These are phyloP conservation scores for Scartelaos histophorus DNA, from an alignment of 2,113 vertebrate species.

Conservation along the genomic window DNA sequence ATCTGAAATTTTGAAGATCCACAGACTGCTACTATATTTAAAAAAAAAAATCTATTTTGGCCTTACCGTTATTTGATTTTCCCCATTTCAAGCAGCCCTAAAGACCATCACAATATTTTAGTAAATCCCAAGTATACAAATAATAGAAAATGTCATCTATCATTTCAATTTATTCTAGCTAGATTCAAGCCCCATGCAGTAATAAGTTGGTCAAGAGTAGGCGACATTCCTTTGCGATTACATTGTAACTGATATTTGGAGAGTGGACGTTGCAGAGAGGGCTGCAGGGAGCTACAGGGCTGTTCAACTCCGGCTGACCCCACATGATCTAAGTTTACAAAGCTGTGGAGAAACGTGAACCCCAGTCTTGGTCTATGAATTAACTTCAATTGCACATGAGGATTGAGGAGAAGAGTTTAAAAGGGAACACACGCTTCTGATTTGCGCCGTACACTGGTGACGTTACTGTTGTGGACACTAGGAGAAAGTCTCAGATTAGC, in stretches of 20 bases:
- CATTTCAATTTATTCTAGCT: slow-evolving; percentile 52
- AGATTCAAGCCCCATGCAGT: slow-evolving; percentile 41
- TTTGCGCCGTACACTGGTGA: slow-evolving; percentile 56
- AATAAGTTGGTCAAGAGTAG: slow-evolving; percentile 27
- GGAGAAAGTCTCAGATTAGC: slow-evolving; percentile 36
- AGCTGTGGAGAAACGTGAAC: slow-evolving; percentile 72
- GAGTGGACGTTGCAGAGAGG: slow-evolving; percentile 33
- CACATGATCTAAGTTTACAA: slow-evolving; percentile 72
- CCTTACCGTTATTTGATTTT: neutral
- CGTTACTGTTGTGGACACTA: slow-evolving; percentile 26
- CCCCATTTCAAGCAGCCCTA: neutral
- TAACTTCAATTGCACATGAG: slow-evolving; percentile 68
- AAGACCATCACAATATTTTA: neutral
- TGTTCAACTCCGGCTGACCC: slow-evolving; percentile 71
- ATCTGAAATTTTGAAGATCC: neutral
- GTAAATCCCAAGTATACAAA: neutral
- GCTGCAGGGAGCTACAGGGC: slow-evolving; percentile 61
- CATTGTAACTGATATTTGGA: slow-evolving; percentile 68
- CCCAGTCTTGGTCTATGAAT: slow-evolving; percentile 66
- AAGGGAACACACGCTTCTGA: slow-evolving; percentile 72
- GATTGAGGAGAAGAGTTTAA: slow-evolving; percentile 51
- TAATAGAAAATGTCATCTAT: slow-evolving; percentile 35
- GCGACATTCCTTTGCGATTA: slow-evolving; percentile 71
- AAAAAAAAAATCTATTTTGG: neutral
- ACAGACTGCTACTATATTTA: no score